A percentile compares a stretch with the other conserved stretches of the same genome.
These are phyloP conservation scores for Hydrolagus affinis DNA, from an alignment of 2,113 vertebrate species.

Conservation along the genomic window DNA sequence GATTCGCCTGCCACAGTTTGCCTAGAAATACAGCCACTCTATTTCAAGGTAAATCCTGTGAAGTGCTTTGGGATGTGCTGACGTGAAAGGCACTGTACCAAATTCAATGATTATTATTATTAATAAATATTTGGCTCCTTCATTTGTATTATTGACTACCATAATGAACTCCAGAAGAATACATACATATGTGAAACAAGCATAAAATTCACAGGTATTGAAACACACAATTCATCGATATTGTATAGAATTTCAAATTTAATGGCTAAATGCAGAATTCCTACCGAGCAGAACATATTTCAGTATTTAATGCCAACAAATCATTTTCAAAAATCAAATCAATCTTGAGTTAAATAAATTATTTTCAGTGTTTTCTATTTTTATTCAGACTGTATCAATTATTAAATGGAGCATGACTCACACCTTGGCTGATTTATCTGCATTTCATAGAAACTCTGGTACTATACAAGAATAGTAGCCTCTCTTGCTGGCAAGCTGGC, in stretches of 20 bases:
- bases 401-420: background rate
- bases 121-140: too few species aligned
- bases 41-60: too few species aligned
- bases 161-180: too few species aligned
- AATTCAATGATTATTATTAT: too few species aligned
- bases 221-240: background rate
- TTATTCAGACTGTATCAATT: background rate
- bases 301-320: background rate
- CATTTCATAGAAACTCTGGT: background rate
- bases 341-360: background rate
- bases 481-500: background rate
- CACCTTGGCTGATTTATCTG: background rate
- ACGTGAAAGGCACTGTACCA: too few species aligned
- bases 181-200: too few species aligned
- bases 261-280: background rate
- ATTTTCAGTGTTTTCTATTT: background rate
- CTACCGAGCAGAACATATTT: background rate
- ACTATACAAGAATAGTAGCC: background rate
- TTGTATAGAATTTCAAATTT: background rate
- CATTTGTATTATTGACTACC: too few species aligned
- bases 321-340: background rate
- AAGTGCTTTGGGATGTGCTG: too few species aligned
- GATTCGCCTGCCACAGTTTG: too few species aligned
- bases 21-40: too few species aligned
- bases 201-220: too few species aligned